Evolutionary conservation across 1,140 invertebrate species (phyloP).

Genomic region (Leptinotarsa lineolata): DNA sequence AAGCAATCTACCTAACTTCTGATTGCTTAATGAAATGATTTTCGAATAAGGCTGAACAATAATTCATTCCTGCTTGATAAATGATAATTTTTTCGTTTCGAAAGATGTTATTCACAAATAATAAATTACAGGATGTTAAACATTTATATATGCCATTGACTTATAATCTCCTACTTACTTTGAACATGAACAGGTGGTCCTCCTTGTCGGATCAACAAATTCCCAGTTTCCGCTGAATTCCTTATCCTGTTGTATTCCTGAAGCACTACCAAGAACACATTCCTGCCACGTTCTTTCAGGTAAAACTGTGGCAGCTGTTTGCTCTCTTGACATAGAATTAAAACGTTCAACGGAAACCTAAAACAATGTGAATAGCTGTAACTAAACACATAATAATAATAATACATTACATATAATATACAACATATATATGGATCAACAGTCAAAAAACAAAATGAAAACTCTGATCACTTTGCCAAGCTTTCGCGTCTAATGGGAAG

Average conservation of each 20-base stretch:
- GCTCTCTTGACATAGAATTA: constrained; percentile 58
- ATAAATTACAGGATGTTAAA: constrained; percentile 5
- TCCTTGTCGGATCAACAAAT: constrained; percentile 83
- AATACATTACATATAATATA: no score
- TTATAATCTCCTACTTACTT: constrained; percentile 61
- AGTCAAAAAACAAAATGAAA: no score
- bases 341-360: constrained; percentile 59
- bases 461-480: no score
- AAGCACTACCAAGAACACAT: constrained; percentile 62
- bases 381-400: no score
- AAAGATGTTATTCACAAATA: no score
- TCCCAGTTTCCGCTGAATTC: constrained; percentile 72
- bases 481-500: no score
- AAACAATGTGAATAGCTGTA: background rate
- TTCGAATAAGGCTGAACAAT: no score
- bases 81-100: no score
- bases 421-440: no score
- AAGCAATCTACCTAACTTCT: no score
- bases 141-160: background rate
- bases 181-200: constrained; percentile 79
- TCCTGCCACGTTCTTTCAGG: constrained; percentile 80
- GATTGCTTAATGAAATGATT: no score
- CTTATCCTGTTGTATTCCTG: constrained; percentile 35
- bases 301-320: constrained; percentile 65
- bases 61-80: no score